These are phyloP conservation scores for Chloroceryle amazona DNA, from an alignment of 2,797 vertebrate species.

Conservation along the genomic window DNA sequence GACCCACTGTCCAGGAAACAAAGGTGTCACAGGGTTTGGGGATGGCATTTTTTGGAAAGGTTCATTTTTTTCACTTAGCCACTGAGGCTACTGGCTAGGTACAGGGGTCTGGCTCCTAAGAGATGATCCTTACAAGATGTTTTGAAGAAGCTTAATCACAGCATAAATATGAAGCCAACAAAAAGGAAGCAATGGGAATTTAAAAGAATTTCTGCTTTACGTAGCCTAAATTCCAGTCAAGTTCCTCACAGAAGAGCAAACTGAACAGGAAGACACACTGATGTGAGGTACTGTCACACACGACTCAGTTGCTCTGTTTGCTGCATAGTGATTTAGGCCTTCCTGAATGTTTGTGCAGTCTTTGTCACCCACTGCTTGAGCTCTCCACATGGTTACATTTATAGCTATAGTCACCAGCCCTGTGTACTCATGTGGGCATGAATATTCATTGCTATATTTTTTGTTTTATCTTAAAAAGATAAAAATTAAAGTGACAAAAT, in stretches of 20 bases:
- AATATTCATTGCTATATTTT: constrained; percentile 13
- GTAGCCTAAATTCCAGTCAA: not conserved
- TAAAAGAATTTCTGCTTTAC: not conserved
- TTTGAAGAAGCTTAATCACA: not conserved
- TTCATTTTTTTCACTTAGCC: not conserved
- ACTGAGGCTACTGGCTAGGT: not conserved
- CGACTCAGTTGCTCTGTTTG: not conserved
- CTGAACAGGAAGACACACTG: not conserved
- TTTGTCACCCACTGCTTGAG: constrained; percentile 48
- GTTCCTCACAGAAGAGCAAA: not conserved
- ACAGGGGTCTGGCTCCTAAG: not conserved
- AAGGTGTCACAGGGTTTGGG: not conserved
- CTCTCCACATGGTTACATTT: not conserved
- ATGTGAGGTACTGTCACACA: not conserved
- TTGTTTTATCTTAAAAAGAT: not conserved
- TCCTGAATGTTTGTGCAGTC: constrained; percentile 26
- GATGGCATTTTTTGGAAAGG: not conserved
- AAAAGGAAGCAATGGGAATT: not conserved
- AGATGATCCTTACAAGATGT: not conserved
- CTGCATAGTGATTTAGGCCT: constrained; percentile 2
- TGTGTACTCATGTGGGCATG: not conserved
- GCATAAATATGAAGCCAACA: not conserved
- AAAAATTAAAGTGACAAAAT: not conserved
- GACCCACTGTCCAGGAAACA: not conserved
- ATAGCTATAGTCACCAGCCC: not conserved